These are phyloP conservation scores for Nycticorax nycticorax DNA, from an alignment of 2,113 vertebrate genomes.

Conservation along the genomic window DNA sequence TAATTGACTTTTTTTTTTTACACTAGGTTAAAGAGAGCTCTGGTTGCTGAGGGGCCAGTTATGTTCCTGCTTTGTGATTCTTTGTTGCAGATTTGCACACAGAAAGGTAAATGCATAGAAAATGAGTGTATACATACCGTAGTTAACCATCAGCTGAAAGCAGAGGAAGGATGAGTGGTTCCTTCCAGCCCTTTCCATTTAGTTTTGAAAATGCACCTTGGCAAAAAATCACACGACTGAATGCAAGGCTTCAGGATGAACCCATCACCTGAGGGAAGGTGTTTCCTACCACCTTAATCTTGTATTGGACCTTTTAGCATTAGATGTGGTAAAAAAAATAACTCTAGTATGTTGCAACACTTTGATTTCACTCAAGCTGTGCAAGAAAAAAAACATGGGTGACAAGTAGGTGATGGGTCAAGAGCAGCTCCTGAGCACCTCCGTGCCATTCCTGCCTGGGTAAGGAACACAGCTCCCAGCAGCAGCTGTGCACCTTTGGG, in stretches of 20 bases:
- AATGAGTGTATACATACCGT: fast-evolving
- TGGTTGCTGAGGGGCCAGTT: too few relatives aligned
- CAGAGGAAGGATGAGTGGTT: fast-evolving
- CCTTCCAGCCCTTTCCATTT: fast-evolving
- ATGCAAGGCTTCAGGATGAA: neutral
- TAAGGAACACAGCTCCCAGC: fast-evolving
- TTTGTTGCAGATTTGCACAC: fast-evolving
- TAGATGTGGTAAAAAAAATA: neutral
- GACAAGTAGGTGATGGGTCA: fast-evolving
- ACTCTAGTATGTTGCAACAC: fast-evolving
- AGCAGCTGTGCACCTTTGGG: fast-evolving
- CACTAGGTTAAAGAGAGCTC: neutral
- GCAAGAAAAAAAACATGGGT: fast-evolving
- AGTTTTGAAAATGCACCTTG: too few relatives aligned
- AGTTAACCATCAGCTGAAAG: fast-evolving
- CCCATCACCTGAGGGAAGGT: too few relatives aligned
- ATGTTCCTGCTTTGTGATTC: neutral
- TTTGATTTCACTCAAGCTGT: too few relatives aligned
- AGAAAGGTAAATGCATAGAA: too few relatives aligned
- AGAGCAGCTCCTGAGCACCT: fast-evolving
- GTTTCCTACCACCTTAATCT: fast-evolving
- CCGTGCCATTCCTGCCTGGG: fast-evolving
- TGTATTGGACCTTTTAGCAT: fast-evolving
- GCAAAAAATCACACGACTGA: fast-evolving
- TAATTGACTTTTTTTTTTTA: fast-evolving